Evolutionary conservation across 2,113 vertebrate species (phyloP), one percentile per base, ranked within the genome.

Genomic region (Motacilla tschutschensis): DNA sequence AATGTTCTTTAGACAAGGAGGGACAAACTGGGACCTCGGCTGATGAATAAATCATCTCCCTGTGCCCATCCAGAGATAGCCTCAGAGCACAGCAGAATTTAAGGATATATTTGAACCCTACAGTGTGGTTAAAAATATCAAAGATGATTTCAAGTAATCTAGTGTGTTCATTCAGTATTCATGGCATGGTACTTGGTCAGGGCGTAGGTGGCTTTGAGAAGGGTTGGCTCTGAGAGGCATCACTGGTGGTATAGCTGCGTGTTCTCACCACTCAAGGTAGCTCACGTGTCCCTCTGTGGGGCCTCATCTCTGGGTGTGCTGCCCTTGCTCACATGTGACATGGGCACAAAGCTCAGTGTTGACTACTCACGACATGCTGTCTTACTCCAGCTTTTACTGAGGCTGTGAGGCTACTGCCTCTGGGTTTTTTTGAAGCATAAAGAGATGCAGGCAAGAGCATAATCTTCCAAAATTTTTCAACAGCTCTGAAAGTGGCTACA

Each of bases 31-130:
- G 78, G 89, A 86, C 60, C 57, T 91, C 0, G 0, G 33, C 66
- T 89, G 63, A 69, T 65, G 50, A 93, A 91, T 84, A 84, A 86
- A 77, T 87, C 74, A 71, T 51, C 54, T 85, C 44, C 55, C 13
- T 83, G 31, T 80, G 64, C 69, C 89, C 36, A 50, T 82, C 48
- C 69, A 87, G 48, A 51, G 57, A 62, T 31, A 79, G 51, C 51
- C 31, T 44, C 17, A 11, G 35, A 85, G 79, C 75, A 77, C 2
- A 3, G 43, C 9, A 76, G 47, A 57, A 24, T 48, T 77, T 59
- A 35, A 65, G 73, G 83, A 44, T 31, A 36, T 40, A n/a, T 65
- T 82, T 83, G 60, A 54, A 43, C 53, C 0, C 2, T 1, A 3
- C 77, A 79, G 28, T 0, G 0, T 31, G 51, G 44, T 59, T 85